Conservation (phyloP, 2,797 vertebrate genomes). For the Orestias chungarensis region DNA sequence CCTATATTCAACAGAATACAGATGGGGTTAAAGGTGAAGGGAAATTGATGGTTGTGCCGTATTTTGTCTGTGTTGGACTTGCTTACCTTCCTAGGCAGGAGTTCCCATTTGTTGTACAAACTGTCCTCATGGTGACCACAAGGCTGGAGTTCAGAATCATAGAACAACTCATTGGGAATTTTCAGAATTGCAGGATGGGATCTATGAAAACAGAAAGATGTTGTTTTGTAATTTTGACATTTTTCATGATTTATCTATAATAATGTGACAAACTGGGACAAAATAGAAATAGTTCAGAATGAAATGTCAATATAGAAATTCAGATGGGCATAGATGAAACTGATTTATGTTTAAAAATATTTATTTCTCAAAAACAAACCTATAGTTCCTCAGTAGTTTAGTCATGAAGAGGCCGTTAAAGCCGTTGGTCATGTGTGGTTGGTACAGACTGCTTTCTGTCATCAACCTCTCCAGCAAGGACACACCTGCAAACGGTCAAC, state of each 20-base stretch:
- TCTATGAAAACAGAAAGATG: slow-evolving; percentile 47
- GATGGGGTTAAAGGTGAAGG: neutral
- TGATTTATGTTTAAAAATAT: neutral
- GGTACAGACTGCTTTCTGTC: slow-evolving; percentile 76
- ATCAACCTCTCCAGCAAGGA: slow-evolving; percentile 90
- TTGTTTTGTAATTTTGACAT: too few relatives aligned
- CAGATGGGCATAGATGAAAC: neutral
- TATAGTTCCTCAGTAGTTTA: slow-evolving; percentile 91
- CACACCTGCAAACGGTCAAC: slow-evolving; percentile 62
- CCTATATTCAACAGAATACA: slow-evolving; percentile 63
- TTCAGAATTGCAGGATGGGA: slow-evolving; percentile 86
- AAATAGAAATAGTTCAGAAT: neutral
- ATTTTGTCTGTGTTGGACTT: neutral
- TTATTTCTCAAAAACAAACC: slow-evolving; percentile 64
- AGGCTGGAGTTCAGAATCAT: slow-evolving; percentile 82
- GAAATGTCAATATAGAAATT: neutral
- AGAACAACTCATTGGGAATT: slow-evolving; percentile 87
- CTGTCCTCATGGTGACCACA: slow-evolving; percentile 51
- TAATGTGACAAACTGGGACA: neutral
- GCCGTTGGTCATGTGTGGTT: slow-evolving; percentile 6
- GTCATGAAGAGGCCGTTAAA: slow-evolving; percentile 85
- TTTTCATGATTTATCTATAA: neutral
- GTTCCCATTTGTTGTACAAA: slow-evolving; percentile 84
- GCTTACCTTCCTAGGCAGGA: slow-evolving; percentile 79
- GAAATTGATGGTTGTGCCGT: neutral